phyloP scores from a whole-genome alignment of 2,888 invertebrate genomes.

The Orchesellides sinensis region DNA sequence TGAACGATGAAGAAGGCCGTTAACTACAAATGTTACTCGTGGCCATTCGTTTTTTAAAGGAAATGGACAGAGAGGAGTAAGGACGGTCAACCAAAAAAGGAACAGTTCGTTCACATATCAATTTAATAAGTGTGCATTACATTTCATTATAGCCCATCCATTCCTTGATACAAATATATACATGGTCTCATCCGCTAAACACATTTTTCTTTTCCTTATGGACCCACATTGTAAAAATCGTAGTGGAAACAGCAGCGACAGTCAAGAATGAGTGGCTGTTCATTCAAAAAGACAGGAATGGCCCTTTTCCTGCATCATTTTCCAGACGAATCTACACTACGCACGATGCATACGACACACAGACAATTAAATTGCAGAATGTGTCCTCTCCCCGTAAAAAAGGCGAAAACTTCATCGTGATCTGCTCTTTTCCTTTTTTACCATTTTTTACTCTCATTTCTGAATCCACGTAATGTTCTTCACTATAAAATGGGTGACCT shows the following conservation, averaged over 20 bases:
- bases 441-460: slow-evolving; percentile 14
- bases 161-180: neutral
- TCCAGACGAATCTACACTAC: slow-evolving; percentile 29
- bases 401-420: neutral
- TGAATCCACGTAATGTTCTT: slow-evolving; percentile 18
- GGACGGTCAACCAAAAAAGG: neutral
- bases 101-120: slow-evolving; percentile 3
- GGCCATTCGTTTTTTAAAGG: slow-evolving; percentile 53
- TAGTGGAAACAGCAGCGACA: neutral
- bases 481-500: slow-evolving; percentile 4
- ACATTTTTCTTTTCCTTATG: neutral
- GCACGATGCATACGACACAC: slow-evolving; percentile 40
- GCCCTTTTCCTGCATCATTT: slow-evolving; percentile 56
- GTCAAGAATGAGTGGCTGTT: neutral
- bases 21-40: slow-evolving; percentile 70
- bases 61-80: slow-evolving; percentile 24
- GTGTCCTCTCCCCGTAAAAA: slow-evolving; percentile 42
- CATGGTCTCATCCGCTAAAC: neutral
- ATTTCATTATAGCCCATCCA: slow-evolving; percentile 28
- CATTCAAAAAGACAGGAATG: slow-evolving; percentile 26
- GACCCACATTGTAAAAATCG: neutral
- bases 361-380: slow-evolving; percentile 45
- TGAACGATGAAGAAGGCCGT: slow-evolving; percentile 41
- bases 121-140: slow-evolving; percentile 13
- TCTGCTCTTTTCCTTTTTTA: slow-evolving; percentile 38